Evolutionary conservation across 1,140 invertebrate species (phyloP).

Genomic region (Eulimnadia texana): DNA sequence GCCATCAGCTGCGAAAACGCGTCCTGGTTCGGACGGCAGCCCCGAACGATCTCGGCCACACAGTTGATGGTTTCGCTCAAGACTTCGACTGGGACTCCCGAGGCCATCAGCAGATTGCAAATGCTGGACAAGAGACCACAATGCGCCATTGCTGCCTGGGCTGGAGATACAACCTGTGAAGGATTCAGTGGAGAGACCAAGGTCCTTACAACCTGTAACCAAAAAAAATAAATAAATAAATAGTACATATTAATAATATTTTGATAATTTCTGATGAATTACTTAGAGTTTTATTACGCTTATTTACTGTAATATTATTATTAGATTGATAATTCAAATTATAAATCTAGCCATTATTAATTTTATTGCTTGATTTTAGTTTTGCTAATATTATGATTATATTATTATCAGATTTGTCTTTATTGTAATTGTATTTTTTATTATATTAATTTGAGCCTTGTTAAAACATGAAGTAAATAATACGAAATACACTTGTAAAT

Average conservation of each 20-base stretch:
- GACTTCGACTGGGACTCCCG: constrained; percentile 90
- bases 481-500: too few relatives aligned
- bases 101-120: constrained; percentile 83
- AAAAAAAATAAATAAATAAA: constrained; percentile 20
- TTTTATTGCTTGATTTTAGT: too few relatives aligned
- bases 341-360: too few relatives aligned
- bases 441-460: too few relatives aligned
- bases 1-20: constrained; percentile 82
- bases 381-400: too few relatives aligned
- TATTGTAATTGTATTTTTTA: too few relatives aligned
- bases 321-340: background rate
- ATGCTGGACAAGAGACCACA: constrained; percentile 66
- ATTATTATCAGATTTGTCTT: too few relatives aligned
- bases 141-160: constrained; percentile 75
- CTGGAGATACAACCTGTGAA: constrained; percentile 54
- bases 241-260: constrained; percentile 54
- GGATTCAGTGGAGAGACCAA: constrained; percentile 80
- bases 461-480: too few relatives aligned
- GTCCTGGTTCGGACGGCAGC: constrained; percentile 79
- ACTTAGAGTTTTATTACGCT: too few relatives aligned
- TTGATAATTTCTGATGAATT: constrained; percentile 89
- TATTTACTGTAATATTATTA: too few relatives aligned
- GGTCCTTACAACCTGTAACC: constrained; percentile 54
- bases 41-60: constrained; percentile 86
- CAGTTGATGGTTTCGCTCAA: constrained; percentile 91